Conservation (phyloP, 2,888 invertebrate species). For the Tricholauxania praeusta region DNA sequence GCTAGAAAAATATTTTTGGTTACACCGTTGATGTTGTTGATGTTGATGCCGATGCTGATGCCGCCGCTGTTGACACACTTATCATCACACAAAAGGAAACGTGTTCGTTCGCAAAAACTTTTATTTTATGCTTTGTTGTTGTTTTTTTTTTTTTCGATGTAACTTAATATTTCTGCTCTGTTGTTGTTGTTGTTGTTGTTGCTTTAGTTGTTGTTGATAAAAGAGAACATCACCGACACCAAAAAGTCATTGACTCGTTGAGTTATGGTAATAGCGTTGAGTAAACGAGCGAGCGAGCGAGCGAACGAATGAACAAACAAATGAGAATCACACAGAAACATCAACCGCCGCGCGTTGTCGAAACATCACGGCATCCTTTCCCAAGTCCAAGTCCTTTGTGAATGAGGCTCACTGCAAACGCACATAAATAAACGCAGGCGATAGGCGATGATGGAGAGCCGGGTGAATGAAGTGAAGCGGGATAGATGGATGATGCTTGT, state of each 20-base stretch:
- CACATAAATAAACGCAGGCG: slow-evolving; percentile 11
- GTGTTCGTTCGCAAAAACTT: slow-evolving; percentile 62
- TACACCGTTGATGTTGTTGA: slow-evolving; percentile 46
- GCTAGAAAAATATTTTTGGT: slow-evolving; percentile 38
- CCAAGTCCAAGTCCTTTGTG: slow-evolving; percentile 25
- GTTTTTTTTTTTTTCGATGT: not conserved
- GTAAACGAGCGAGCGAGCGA: slow-evolving; percentile 26
- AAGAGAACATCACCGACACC: slow-evolving; percentile 62
- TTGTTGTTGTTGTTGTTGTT: slow-evolving; percentile 25
- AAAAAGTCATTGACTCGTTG: slow-evolving; percentile 66
- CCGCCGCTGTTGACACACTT: slow-evolving; percentile 59
- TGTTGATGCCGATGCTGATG: slow-evolving; percentile 27
- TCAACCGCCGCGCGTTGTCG: slow-evolving; percentile 21
- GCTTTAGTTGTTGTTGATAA: slow-evolving; percentile 58
- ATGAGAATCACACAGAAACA: slow-evolving; percentile 15
- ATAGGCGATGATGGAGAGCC: not conserved
- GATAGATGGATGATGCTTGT: not conserved
- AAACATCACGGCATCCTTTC: slow-evolving; percentile 24
- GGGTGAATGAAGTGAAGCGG: not conserved
- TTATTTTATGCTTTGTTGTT: slow-evolving; percentile 33
- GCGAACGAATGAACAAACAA: slow-evolving; percentile 25
- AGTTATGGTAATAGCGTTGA: slow-evolving; percentile 57
- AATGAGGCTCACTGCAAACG: slow-evolving; percentile 13
- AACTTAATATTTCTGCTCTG: not conserved
- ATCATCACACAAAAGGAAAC: slow-evolving; percentile 55